These are phyloP conservation scores for Spodoptera picta DNA, from an alignment of 2,888 invertebrate species.

Conservation along the genomic window DNA sequence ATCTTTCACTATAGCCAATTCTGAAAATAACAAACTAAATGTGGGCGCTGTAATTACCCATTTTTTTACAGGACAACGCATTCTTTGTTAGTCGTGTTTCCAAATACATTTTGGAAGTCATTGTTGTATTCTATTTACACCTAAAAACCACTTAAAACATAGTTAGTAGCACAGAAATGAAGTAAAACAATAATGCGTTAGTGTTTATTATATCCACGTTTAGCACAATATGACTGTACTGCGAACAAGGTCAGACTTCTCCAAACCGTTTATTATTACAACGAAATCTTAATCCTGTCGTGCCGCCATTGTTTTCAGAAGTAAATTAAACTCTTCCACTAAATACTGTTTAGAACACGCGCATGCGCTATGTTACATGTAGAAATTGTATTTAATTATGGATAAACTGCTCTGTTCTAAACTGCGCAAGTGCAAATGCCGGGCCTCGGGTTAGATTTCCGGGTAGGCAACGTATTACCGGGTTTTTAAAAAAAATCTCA, in stretches of 20 bases:
- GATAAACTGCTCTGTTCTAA: too few species aligned
- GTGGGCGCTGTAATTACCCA: too few species aligned
- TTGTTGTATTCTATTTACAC: neutral
- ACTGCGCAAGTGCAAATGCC: too few species aligned
- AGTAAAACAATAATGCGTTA: constrained; percentile 7
- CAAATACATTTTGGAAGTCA: neutral
- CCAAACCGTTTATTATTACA: constrained; percentile 43
- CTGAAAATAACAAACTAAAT: too few species aligned
- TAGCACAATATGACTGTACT: constrained; percentile 26
- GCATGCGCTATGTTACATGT: neutral
- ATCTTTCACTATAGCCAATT: too few species aligned
- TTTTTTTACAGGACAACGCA: too few species aligned
- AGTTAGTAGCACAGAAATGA: neutral
- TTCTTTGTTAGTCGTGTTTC: too few species aligned
- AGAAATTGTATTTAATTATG: too few species aligned
- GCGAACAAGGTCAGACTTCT: constrained; percentile 43
- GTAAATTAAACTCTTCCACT: constrained; percentile 44
- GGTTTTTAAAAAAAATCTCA: too few species aligned
- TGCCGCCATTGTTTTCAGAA: constrained; percentile 49
- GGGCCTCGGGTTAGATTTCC: too few species aligned
- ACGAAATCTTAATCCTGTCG: constrained; percentile 40
- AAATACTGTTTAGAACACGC: constrained; percentile 4
- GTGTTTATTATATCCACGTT: constrained; percentile 8
- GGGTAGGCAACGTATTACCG: too few species aligned
- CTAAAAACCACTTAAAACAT: neutral